Base-by-base conservation (phyloP, 2,888 invertebrate genomes). In the Griposia aprilina region DNA sequence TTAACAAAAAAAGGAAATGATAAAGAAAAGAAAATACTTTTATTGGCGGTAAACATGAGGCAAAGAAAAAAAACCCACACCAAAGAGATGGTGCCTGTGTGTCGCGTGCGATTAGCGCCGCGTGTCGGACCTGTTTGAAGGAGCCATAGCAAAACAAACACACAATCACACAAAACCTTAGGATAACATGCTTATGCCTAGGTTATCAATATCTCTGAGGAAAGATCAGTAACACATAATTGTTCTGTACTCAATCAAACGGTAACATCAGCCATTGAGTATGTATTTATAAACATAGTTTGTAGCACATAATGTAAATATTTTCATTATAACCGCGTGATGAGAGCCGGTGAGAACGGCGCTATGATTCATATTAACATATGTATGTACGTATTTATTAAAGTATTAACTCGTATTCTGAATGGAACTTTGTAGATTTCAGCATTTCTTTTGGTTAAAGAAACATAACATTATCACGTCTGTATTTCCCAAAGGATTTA, bases 311-410 rank as follows among this genome's bases (percentile, higher is more conserved):
- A 52, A 55, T 63, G 41, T 76, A 71, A 85, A 85, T 85, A 76
- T 85, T 85, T 59, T 82, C 65, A 75, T 77, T 41, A 55, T 1
- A 59, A 74, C 41, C 63, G 70, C 48, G 62, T 76, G 70, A 78
- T 59, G 41, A 60, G 41, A 48, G 48, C 62, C n/a, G 23, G 60
- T 67, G 60, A 5, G n/a, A 55, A 57, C 48, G 2, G n/a, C 23
- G 36, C 20, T 63, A 59, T 66, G 45, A 52, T 59, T 84, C 36
- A 48, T n/a, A 65, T 45, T 52, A 50, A 20, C 17, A 45, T 26
- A 66, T 62, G 7, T 41, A 30, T 26, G 45, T 41, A 30, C 20
- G 45, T 66, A 57, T 78, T 66, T 65, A 55, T 41, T 59, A 2
- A 48, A 70, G 36, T 20, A 63, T 74, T 77, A 57, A 13, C 11